Conservation (phyloP, 2,797 vertebrate species). For the Dallia pectoralis region DNA sequence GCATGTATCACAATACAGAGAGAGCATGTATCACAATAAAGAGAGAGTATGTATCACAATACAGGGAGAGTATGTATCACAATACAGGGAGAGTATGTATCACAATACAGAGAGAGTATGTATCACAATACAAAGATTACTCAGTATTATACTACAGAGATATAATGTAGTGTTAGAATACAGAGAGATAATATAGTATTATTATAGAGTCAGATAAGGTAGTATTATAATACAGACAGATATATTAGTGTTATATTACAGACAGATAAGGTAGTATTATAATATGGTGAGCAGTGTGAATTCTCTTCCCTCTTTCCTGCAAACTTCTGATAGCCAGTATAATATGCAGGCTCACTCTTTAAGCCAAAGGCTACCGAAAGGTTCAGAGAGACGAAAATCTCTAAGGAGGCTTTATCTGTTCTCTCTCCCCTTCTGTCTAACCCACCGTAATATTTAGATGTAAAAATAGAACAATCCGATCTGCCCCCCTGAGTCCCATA, state of each 20-base stretch:
- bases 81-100: no score
- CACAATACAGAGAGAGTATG: no score
- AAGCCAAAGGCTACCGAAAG: conserved; percentile 61
- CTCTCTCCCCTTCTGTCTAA: conserved; percentile 16
- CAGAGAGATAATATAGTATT: neutral
- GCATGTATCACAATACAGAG: no score
- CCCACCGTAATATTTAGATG: no score
- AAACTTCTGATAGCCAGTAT: conserved; percentile 65
- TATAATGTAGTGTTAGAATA: neutral
- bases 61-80: no score
- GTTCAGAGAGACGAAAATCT: conserved; percentile 38
- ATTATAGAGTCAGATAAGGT: neutral
- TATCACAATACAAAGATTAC: no score
- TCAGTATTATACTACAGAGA: neutral
- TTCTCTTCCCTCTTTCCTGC: conserved; percentile 63
- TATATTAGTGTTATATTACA: neutral
- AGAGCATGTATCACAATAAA: no score
- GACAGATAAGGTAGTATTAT: conserved; percentile 33
- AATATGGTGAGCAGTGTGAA: conserved; percentile 37
- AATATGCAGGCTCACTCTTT: conserved; percentile 71
- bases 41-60: no score
- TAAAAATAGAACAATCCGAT: conserved; percentile 16
- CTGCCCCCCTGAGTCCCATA: conserved; percentile 8
- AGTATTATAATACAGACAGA: neutral
- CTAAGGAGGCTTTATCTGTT: conserved; percentile 41